Conservation (phyloP, 2,888 invertebrate species). For the Alcis repandata region DNA sequence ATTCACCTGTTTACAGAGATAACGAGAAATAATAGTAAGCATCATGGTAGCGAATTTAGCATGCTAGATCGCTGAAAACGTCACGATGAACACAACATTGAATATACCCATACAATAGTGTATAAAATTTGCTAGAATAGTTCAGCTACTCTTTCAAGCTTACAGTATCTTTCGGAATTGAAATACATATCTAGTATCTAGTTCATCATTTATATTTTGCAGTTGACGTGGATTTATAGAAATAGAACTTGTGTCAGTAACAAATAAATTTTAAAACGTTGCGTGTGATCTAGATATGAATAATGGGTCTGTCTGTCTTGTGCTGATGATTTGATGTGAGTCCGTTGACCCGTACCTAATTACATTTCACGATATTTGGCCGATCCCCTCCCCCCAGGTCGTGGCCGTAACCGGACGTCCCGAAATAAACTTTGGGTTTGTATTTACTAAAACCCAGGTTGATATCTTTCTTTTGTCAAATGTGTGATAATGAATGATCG, state of each 20-base stretch:
- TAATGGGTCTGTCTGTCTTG: not conserved
- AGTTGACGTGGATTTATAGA: too few relatives aligned
- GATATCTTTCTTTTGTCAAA: not conserved
- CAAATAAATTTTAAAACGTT: too few relatives aligned
- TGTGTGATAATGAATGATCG: slow-evolving; percentile 2
- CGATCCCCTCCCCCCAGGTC: not conserved
- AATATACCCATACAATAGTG: too few relatives aligned
- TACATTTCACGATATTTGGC: slow-evolving; percentile 1
- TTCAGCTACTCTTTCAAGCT: too few relatives aligned
- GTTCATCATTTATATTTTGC: too few relatives aligned
- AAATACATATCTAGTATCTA: too few relatives aligned
- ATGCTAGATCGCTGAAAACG: too few relatives aligned
- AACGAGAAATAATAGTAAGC: not conserved
- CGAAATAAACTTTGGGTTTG: not conserved
- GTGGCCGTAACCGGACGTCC: not conserved
- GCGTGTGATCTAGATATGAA: not conserved
- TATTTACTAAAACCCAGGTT: not conserved
- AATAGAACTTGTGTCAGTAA: too few relatives aligned
- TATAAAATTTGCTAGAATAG: too few relatives aligned
- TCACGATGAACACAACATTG: too few relatives aligned
- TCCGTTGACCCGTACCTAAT: slow-evolving; percentile 1
- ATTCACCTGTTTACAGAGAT: slow-evolving; percentile 14
- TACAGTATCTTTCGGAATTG: too few relatives aligned
- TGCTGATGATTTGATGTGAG: not conserved
- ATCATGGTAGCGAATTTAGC: not conserved